These are phyloP conservation scores for Bergia puertoricense DNA, from an alignment of 92 coral and sea anemone species.

Conservation along the genomic window DNA sequence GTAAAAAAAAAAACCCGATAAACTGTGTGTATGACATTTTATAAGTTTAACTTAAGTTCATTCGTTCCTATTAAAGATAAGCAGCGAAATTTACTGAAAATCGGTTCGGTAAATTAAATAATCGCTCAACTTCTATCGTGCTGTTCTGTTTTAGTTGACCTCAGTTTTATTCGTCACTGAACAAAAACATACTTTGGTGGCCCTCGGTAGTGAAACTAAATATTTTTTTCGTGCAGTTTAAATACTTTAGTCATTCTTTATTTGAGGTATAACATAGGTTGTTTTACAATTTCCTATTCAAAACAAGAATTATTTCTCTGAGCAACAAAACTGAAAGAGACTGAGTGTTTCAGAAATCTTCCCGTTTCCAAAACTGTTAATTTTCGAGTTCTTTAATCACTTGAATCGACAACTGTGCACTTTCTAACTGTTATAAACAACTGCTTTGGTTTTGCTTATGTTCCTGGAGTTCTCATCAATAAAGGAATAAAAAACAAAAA, in stretches of 20 bases:
- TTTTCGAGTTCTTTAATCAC: background rate
- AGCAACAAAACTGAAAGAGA: background rate
- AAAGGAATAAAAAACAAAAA: background rate
- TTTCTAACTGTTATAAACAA: background rate
- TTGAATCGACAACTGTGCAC: background rate
- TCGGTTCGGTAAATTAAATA: slow-evolving; percentile 4
- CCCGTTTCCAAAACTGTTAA: background rate
- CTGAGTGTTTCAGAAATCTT: background rate
- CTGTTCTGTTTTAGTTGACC: slow-evolving; percentile 17
- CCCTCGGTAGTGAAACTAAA: slow-evolving; percentile 14
- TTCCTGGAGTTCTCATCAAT: background rate
- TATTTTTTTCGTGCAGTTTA: slow-evolving; percentile 1
- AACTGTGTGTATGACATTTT: background rate
- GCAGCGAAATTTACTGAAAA: background rate
- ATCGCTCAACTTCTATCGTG: slow-evolving; percentile 14
- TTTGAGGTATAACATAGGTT: background rate
- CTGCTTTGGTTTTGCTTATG: background rate
- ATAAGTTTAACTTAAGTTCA: background rate
- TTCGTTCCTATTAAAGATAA: background rate
- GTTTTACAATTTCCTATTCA: background rate
- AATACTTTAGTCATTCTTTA: slow-evolving; percentile 7
- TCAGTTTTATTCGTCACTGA: background rate
- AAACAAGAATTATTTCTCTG: background rate
- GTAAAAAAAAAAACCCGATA: background rate
- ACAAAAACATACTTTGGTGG: slow-evolving; percentile 7